Evolutionary conservation across 2,888 invertebrate genomes (phyloP).

Genomic region (Drosophila kambysellisi): DNA sequence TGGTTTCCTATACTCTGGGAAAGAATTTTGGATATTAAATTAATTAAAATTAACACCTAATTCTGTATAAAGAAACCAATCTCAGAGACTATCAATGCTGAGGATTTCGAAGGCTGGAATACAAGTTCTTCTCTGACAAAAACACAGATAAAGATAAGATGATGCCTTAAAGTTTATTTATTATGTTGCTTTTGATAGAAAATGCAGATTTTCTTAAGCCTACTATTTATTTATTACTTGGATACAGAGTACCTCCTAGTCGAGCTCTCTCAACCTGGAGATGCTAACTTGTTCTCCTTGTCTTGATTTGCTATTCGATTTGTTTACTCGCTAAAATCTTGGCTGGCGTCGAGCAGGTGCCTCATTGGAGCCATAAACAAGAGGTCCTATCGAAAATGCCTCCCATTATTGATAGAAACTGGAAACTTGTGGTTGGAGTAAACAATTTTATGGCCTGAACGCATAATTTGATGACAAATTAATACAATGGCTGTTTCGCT

Average conservation of each 20-base stretch:
- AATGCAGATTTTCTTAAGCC: background rate
- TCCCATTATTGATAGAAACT: slow-evolving; percentile 31
- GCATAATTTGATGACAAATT: slow-evolving; percentile 81
- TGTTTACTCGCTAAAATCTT: slow-evolving; percentile 45
- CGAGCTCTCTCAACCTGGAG: background rate
- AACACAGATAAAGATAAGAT: too few relatives aligned
- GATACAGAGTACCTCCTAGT: slow-evolving; percentile 7
- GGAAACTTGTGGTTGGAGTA: slow-evolving; percentile 16
- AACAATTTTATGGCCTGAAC: slow-evolving; percentile 48
- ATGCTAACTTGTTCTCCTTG: background rate
- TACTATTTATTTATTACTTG: background rate
- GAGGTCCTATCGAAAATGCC: background rate
- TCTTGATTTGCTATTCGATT: slow-evolving; percentile 42
- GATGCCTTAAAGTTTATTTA: too few relatives aligned
- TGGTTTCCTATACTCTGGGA: background rate
- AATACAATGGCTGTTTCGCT: slow-evolving; percentile 60
- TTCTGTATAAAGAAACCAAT: background rate
- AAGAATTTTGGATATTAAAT: too few relatives aligned
- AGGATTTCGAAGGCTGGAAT: background rate
- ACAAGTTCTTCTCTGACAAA: too few relatives aligned
- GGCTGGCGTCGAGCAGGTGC: slow-evolving; percentile 53
- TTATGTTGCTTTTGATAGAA: too few relatives aligned
- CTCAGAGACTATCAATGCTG: background rate
- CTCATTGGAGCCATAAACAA: slow-evolving; percentile 22
- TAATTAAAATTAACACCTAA: background rate